Evolutionary conservation across 2,888 invertebrate genomes (phyloP).

Genomic region (Harmothoe impar): DNA sequence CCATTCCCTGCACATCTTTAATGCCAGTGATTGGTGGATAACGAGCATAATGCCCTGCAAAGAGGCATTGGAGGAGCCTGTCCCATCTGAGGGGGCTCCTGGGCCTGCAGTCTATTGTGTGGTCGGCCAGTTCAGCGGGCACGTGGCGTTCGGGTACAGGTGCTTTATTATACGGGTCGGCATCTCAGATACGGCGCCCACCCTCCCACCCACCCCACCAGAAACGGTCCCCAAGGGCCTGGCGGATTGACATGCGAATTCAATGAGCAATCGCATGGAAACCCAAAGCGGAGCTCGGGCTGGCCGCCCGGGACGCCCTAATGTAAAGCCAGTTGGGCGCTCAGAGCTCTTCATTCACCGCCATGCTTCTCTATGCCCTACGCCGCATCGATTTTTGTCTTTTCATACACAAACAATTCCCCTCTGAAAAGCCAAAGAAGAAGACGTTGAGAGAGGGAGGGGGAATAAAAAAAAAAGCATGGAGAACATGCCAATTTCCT

Average conservation of each 20-base stretch:
- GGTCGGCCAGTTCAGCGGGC: slow-evolving; percentile 12
- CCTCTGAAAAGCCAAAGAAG: slow-evolving; percentile 41
- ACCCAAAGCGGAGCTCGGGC: not conserved
- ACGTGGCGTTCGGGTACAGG: not conserved
- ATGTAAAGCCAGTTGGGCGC: slow-evolving; percentile 28
- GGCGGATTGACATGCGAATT: slow-evolving; percentile 42
- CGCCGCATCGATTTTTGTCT: slow-evolving; percentile 55
- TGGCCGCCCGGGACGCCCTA: not conserved
- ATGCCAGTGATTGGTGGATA: not conserved
- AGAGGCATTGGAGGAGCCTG: too few relatives aligned
- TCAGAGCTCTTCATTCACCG: not conserved
- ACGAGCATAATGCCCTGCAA: not conserved
- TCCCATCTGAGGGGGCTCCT: too few relatives aligned
- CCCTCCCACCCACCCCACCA: slow-evolving; percentile 21
- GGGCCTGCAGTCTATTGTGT: not conserved
- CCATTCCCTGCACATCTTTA: too few relatives aligned
- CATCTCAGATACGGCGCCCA: not conserved
- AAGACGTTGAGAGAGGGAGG: not conserved
- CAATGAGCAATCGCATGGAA: slow-evolving; percentile 56
- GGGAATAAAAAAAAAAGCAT: not conserved
- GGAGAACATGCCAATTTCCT: slow-evolving; percentile 50
- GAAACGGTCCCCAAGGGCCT: not conserved
- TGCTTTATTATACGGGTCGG: not conserved
- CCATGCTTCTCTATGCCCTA: not conserved
- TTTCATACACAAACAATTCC: slow-evolving; percentile 61